Evolutionary conservation across 2,888 invertebrate genomes (phyloP), one percentile per base, ranked within the genome.

Genomic region (Vanessa cardui): DNA sequence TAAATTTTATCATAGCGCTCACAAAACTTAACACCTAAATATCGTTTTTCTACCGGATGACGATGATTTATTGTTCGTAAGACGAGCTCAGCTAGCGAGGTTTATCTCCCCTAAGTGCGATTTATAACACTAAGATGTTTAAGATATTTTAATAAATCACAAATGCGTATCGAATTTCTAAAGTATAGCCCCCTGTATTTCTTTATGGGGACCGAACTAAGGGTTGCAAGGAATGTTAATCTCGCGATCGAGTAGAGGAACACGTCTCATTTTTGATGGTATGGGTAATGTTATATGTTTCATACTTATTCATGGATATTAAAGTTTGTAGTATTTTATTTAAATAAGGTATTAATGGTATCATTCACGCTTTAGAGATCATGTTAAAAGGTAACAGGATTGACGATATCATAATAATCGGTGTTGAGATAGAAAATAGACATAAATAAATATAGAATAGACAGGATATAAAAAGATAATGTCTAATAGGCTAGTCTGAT

Each of bases 111-210:
- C 89, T 79, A 79, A 80, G 81, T 79, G 83, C 85, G 82, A 89
- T 88, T 89, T 87, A 88, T 86, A 87, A 85, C 84, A 86, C 85
- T 80, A 83, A 87, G 85, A 86, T 84, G 85, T 87, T 87, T 83
- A 82, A 87, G 86, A 85, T 87, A 88, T 89, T 88, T 86, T 88
- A 87, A 91, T 92, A 92, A 91, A 92, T 92, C 90, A 89, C 85
- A 86, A 90, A 87, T 83, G 86, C 88, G 88, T 86, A 84, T 91
- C 90, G 87, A 86, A 88, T 91, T 89, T 86, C 90, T 82, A 83
- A 83, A 83, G 85, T 83, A 83, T 82, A 80, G 80, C 83, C 85
- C 86, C 83, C 78, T 80, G 80, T 80, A 73, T 80, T 79, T 79
- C 83, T 83, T 86, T 84, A 82, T 79, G 79, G 79, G 77, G 79